A percentile compares a stretch with the other conserved stretches of the same genome.
phyloP scores from a whole-genome alignment of 30 jellyfish, hydroid and myxozoan genomes.

The Hydractinia symbiolongicarpus region DNA sequence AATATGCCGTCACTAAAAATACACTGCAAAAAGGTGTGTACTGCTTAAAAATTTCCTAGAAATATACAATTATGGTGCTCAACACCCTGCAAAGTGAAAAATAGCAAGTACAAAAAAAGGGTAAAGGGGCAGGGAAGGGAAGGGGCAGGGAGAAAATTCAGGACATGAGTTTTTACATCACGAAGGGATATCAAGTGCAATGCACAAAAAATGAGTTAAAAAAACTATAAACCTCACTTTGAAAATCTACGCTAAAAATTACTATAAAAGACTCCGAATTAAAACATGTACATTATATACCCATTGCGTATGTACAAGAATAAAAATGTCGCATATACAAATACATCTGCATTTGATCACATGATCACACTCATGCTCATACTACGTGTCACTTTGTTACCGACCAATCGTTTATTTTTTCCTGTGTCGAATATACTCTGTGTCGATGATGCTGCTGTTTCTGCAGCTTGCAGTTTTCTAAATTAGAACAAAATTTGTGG shows the following conservation, averaged over 20 bases:
- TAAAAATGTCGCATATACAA: not conserved
- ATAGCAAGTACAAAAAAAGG: no score
- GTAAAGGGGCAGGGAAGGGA: no score
- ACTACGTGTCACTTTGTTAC: constrained; percentile 77
- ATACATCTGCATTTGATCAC: constrained; percentile 25
- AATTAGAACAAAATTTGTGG: no score
- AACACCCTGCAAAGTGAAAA: no score
- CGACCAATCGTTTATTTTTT: constrained; percentile 52
- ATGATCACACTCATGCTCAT: constrained; percentile 80
- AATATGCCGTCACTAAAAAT: no score
- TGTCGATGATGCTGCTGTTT: constrained; percentile 16
- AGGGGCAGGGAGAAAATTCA: no score
- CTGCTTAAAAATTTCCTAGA: no score
- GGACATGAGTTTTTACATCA: no score
- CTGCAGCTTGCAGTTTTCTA: constrained; percentile 36
- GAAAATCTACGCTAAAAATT: constrained; percentile 10
- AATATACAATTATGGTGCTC: no score
- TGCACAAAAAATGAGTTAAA: no score
- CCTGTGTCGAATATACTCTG: not conserved
- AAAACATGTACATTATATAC: constrained; percentile 2
- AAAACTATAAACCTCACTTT: not conserved
- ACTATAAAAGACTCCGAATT: not conserved
- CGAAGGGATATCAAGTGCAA: no score
- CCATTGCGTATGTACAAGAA: not conserved
- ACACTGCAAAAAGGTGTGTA: no score